These are phyloP conservation scores for Ashinkailepas kermadecensis DNA, from an alignment of 2,888 invertebrate species.

Conservation along the genomic window DNA sequence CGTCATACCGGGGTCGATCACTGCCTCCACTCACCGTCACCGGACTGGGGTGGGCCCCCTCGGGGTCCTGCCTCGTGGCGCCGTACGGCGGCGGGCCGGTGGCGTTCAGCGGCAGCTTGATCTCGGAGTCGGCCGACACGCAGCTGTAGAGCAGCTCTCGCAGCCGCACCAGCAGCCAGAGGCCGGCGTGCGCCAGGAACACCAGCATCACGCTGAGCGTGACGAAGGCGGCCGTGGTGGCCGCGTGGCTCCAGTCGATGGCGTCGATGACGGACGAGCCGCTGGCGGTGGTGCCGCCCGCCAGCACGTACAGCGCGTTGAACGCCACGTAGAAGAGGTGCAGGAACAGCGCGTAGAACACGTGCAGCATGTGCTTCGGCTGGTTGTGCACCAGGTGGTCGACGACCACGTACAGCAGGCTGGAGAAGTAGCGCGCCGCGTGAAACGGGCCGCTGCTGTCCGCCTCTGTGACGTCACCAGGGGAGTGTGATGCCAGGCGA, in stretches of 20 bases:
- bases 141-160: not conserved
- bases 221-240: not conserved
- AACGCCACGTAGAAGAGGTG: not conserved
- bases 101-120: conserved; percentile 5
- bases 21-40: not conserved
- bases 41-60: not conserved
- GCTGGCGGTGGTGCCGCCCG: conserved; percentile 3
- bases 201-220: not conserved
- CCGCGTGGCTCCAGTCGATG: not conserved
- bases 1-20: not conserved
- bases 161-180: conserved; percentile 12
- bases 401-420: not conserved
- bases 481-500: no score
- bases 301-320: not conserved
- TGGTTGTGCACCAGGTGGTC: conserved; percentile 15
- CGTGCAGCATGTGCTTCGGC: conserved; percentile 11
- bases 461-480: not conserved
- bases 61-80: not conserved
- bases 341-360: conserved; percentile 7
- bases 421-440: not conserved
- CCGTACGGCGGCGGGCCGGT: not conserved
- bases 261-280: conserved; percentile 9
- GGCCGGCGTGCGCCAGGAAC: not conserved
- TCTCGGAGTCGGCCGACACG: not conserved
- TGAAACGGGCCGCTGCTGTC: not conserved